phyloP scores from a whole-genome alignment of 92 coral and sea anemone species.

The Porites cylindrica region DNA sequence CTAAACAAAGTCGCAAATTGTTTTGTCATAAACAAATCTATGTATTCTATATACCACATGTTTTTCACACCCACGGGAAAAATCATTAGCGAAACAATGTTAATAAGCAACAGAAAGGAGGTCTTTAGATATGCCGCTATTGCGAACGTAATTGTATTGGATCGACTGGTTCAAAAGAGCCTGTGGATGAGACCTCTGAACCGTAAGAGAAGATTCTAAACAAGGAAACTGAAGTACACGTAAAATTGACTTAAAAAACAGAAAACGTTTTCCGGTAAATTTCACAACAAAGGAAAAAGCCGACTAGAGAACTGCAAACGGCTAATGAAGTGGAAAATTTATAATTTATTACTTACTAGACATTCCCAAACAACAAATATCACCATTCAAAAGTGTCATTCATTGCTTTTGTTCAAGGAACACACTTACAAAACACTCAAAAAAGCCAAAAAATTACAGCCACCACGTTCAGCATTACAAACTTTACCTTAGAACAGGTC shows the following conservation, averaged over 20 bases:
- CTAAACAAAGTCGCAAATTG: background rate
- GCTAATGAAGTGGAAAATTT: background rate
- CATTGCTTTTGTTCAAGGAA: background rate
- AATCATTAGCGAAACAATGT: background rate
- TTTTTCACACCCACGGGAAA: background rate
- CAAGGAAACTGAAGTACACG: background rate
- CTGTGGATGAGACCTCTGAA: background rate
- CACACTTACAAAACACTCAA: background rate
- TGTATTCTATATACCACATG: background rate
- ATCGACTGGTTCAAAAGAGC: background rate
- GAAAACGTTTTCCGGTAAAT: background rate
- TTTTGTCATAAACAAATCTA: no score
- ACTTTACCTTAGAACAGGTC: background rate
- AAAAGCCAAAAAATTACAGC: background rate
- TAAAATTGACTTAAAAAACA: background rate
- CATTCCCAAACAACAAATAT: conserved; percentile 6
- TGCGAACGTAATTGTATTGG: conserved; percentile 1
- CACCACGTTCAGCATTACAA: background rate
- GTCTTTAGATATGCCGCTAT: background rate
- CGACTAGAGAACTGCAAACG: background rate
- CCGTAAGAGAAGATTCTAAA: background rate
- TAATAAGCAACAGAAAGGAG: background rate
- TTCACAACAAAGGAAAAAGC: background rate
- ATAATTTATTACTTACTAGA: background rate
- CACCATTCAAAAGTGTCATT: background rate